A percentile compares a stretch with the other conserved stretches of the same genome.
Evolutionary conservation across 2,797 vertebrate genomes (phyloP).

Genomic region (Meda fulgida): DNA sequence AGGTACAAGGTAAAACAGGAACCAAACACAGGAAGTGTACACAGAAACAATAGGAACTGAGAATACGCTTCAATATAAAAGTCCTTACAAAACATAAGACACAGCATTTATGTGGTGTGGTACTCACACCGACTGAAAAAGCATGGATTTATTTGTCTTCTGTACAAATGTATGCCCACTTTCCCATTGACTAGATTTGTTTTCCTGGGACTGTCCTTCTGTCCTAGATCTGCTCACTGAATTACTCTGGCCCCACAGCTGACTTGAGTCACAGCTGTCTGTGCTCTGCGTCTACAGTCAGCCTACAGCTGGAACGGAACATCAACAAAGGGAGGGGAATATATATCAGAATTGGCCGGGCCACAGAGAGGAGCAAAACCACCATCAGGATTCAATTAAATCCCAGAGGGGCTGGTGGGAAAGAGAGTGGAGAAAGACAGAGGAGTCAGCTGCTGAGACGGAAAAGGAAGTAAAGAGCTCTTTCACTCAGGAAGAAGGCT

Average conservation of each 20-base stretch:
- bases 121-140: background rate
- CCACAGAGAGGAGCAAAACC: constrained; percentile 24
- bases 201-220: background rate
- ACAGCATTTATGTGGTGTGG: background rate
- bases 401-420: constrained; percentile 39
- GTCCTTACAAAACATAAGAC: no score
- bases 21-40: no score
- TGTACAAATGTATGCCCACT: background rate
- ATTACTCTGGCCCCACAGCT: background rate
- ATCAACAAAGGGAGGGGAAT: constrained; percentile 7
- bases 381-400: constrained; percentile 59
- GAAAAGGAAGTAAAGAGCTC: constrained; percentile 49
- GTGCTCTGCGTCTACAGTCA: constrained; percentile 21
- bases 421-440: constrained; percentile 45
- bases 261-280: constrained; percentile 28
- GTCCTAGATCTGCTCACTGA: constrained; percentile 20
- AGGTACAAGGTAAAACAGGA: no score
- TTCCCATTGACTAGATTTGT: background rate
- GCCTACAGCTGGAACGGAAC: constrained; percentile 28
- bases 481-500: constrained; percentile 40
- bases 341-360: constrained; percentile 12
- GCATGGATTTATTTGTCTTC: background rate
- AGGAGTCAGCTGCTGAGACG: constrained; percentile 38
- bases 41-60: no score
- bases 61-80: no score